Percentiles rank a stretch among this genome's conserved stretches.
phyloP scores from a whole-genome alignment of 1,140 invertebrate genomes.

The Mycetomoellerius zeteki region DNA sequence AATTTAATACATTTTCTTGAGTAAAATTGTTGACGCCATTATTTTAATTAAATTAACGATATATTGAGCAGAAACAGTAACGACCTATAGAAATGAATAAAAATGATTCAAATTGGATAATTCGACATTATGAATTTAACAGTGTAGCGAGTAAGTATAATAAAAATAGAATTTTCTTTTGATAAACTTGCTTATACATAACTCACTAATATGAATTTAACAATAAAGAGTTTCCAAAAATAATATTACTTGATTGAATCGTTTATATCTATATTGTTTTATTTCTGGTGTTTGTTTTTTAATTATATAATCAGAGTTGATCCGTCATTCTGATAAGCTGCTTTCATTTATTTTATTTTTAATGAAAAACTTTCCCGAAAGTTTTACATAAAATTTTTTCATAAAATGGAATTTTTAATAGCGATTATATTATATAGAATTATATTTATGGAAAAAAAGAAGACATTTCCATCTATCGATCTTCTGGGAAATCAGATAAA shows the following conservation, averaged over 20 bases:
- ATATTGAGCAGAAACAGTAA: too few species aligned
- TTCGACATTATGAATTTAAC: too few species aligned
- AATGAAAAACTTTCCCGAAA: background rate
- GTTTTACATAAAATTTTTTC: too few species aligned
- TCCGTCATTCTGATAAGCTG: background rate
- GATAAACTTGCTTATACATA: background rate
- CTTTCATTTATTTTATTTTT: background rate
- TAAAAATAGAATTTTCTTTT: background rate
- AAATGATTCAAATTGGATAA: too few species aligned
- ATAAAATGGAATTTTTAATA: background rate
- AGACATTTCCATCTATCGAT: background rate
- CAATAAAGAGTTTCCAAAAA: background rate
- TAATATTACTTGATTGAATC: background rate
- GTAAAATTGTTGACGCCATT: too few species aligned
- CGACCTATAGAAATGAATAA: too few species aligned
- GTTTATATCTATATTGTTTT: background rate
- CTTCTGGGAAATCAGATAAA: background rate
- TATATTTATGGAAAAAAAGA: background rate
- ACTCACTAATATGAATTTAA: background rate
- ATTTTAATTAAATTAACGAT: too few species aligned
- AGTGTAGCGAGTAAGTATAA: background rate
- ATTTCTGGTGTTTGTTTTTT: background rate
- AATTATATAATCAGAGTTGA: background rate
- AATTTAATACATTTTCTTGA: too few species aligned
- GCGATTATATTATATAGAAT: background rate